These are phyloP conservation scores for Thinocorus orbignyianus DNA, from an alignment of 2,113 vertebrate genomes.

Conservation along the genomic window DNA sequence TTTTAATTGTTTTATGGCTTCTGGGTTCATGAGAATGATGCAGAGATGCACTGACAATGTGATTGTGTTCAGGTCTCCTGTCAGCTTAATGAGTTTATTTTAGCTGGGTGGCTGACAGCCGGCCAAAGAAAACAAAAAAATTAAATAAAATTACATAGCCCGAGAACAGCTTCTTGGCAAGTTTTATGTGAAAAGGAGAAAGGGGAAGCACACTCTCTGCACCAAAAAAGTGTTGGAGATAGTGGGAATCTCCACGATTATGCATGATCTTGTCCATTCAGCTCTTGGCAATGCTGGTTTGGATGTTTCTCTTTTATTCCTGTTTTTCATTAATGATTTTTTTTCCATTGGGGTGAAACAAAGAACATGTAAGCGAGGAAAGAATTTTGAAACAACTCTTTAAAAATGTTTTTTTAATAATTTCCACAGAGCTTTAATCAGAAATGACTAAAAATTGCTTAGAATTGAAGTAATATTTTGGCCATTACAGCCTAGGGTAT, in stretches of 20 bases:
- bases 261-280: not conserved
- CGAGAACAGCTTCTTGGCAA: not conserved
- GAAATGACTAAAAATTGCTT: not conserved
- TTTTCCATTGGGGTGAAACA: not conserved
- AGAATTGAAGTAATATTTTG: not conserved
- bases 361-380: not conserved
- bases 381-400: not conserved
- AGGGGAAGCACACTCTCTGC: not conserved
- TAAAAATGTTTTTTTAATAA: not conserved
- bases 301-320: not conserved
- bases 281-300: not conserved
- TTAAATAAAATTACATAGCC: not conserved
- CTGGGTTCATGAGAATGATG: not conserved
- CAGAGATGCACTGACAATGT: slow-evolving; percentile 2
- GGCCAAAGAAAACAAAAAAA: slow-evolving; percentile 15
- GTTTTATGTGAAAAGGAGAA: not conserved
- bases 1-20: not conserved
- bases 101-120: slow-evolving; percentile 26
- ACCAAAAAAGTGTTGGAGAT: not conserved
- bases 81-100: slow-evolving; percentile 46
- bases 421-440: not conserved
- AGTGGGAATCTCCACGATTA: not conserved
- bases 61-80: not conserved
- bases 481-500: fast-evolving
- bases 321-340: not conserved